Evolutionary conservation across 2,888 invertebrate species (phyloP).

Genomic region (Drosophila cyrtoloma): DNA sequence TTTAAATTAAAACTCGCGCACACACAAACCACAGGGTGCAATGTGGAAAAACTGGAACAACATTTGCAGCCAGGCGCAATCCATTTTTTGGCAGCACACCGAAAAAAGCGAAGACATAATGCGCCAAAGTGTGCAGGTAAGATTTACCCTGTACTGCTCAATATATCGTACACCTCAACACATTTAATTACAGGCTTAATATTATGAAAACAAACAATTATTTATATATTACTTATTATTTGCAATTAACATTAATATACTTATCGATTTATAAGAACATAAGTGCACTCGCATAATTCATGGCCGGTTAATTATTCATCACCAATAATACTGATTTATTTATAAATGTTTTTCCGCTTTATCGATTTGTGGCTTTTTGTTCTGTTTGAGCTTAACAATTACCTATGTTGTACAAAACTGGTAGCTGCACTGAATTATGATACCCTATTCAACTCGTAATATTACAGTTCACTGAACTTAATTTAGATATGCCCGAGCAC

Average conservation of each 20-base stretch:
- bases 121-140: background rate
- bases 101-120: conserved; percentile 1
- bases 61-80: conserved; percentile 59
- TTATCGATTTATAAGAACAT: background rate
- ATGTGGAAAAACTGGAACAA: conserved; percentile 49
- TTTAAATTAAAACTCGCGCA: conserved; percentile 71
- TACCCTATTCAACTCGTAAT: background rate
- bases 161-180: background rate
- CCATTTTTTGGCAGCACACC: conserved; percentile 48
- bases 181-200: background rate
- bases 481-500: background rate
- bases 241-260: background rate
- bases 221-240: background rate
- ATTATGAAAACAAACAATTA: background rate
- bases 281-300: background rate
- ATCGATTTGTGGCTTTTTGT: background rate
- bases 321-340: background rate
- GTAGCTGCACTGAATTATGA: no score
- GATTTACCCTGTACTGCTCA: conserved; percentile 18
- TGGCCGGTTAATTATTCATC: background rate
- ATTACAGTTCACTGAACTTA: background rate
- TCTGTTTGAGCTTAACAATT: background rate
- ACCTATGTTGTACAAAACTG: background rate
- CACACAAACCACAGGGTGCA: conserved; percentile 17
- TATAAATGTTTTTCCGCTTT: background rate